Evolutionary conservation across 2,888 invertebrate species (phyloP).

Genomic region (Dendrolimus houi): DNA sequence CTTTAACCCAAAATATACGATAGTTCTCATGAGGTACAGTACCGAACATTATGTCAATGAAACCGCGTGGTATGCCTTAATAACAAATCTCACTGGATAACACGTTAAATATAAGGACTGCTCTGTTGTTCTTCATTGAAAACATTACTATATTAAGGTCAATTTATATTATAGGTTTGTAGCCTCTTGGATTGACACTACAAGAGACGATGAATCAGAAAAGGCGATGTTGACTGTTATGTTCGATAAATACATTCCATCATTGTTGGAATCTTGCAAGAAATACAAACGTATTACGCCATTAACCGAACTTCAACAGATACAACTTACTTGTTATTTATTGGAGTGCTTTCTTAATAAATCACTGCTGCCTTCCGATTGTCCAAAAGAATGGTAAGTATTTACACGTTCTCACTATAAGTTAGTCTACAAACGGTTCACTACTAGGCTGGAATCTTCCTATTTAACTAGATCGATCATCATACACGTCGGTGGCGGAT

Average conservation of each 20-base stretch:
- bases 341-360: conserved; percentile 90
- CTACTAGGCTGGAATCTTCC: no score
- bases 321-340: conserved; percentile 91
- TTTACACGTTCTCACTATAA: background rate
- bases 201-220: conserved; percentile 81
- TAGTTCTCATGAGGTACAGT: no score
- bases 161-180: conserved; percentile 78
- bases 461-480: no score
- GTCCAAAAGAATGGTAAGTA: conserved; percentile 90
- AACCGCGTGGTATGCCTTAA: no score
- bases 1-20: no score
- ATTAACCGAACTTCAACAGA: conserved; percentile 91
- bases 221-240: conserved; percentile 88
- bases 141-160: no score
- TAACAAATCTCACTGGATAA: no score
- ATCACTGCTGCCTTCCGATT: conserved; percentile 88
- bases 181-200: conserved; percentile 91
- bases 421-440: no score
- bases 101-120: no score
- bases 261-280: conserved; percentile 84
- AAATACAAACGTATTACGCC: conserved; percentile 94
- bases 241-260: conserved; percentile 95
- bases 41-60: no score
- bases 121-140: no score
- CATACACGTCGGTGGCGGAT: no score